Base-by-base conservation (phyloP, 2,888 invertebrate genomes). In the Cecidostiba fungosa region DNA sequence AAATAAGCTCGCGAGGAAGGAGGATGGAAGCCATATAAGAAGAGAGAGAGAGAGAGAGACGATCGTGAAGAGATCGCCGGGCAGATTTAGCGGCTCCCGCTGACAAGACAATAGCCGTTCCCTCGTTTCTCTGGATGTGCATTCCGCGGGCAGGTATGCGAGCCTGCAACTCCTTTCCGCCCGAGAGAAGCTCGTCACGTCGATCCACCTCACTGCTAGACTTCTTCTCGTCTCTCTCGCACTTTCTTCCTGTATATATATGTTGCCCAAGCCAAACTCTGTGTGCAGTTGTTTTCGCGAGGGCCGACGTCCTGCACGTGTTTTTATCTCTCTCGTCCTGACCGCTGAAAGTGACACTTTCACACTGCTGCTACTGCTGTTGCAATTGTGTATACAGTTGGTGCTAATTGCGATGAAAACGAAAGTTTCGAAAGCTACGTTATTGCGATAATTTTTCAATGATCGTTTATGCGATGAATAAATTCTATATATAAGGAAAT, bases 31-130 rank as follows among this genome's bases (percentile, higher is more conserved):
- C 83, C 69, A 62, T 84, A 62, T 47, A 62, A 74, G 81, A 69
- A 85, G 86, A 79, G 23, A 72, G 81, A 86, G 84, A 86, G 88
- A 87, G 88, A 88, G 69, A 72, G 43, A n/a, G 69, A 89, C 90
- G 92, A 91, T 92, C 91, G 91, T 90, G 91, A 92, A 90, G 91
- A 91, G 91, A 92, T 92, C 91, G 90, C 89, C 90, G 91, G 88
- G 90, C 90, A 92, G 92, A 92, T 92, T 92, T 92, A 92, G 90
- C 91, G 91, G 92, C 91, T 87, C 90, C 90, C 89, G 90, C 91
- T 92, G 92, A 92, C 92, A 92, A 92, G 92, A 92, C 92, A 92
- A 92, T 92, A 91, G 92, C 90, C 90, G 91, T 92, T 91, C 91
- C 89, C 91, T 90, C 92, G 87, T 87, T 90, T 90, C 90, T 88